These are phyloP conservation scores for Pangasius mekongensis DNA, from an alignment of 2,797 vertebrate species.

Conservation along the genomic window DNA sequence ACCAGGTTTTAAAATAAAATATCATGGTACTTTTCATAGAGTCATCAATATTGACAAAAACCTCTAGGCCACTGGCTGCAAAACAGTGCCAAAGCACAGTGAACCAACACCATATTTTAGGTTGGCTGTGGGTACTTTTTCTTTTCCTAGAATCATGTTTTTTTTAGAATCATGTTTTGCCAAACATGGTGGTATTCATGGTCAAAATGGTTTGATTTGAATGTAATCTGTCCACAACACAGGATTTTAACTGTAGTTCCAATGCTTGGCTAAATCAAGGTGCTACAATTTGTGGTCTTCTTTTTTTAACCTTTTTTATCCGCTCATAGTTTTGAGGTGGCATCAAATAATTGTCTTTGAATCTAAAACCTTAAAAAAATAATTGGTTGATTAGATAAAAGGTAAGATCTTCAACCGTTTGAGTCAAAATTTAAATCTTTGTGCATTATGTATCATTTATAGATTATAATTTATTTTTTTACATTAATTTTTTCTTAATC, in stretches of 20 bases:
- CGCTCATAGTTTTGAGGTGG: neutral
- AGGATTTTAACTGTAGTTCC: neutral
- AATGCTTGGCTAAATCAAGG: no score
- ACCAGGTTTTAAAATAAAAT: neutral
- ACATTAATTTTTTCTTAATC: no score
- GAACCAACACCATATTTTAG: neutral
- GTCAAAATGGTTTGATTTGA: neutral
- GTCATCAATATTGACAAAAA: neutral
- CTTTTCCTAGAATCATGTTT: neutral
- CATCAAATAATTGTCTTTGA: neutral
- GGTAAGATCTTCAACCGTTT: no score
- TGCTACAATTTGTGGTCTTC: no score
- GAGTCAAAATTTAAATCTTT: no score
- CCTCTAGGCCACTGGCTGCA: neutral
- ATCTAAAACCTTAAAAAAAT: neutral
- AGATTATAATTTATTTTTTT: no score
- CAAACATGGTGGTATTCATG: neutral
- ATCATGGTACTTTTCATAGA: neutral
- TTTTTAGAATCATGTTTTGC: neutral
- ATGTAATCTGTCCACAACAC: neutral
- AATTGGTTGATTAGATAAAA: no score
- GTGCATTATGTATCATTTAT: no score
- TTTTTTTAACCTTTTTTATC: neutral
- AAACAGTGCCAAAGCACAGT: neutral
- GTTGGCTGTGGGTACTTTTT: neutral